Percentiles rank a stretch among this genome's conserved stretches.
phyloP scores from a whole-genome alignment of 2,797 vertebrate species.

The Hemibagrus guttatus region DNA sequence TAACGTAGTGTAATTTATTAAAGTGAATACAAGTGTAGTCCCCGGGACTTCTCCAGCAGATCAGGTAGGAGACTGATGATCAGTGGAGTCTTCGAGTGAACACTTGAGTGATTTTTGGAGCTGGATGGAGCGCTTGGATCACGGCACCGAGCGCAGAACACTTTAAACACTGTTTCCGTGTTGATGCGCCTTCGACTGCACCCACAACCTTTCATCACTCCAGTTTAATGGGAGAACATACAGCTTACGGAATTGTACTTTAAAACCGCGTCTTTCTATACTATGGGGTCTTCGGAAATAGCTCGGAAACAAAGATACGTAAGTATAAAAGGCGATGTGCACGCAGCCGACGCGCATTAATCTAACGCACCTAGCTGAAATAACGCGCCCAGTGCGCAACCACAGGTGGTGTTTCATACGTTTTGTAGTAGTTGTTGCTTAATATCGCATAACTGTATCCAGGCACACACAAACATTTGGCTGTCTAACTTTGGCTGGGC shows the following conservation, averaged over 20 bases:
- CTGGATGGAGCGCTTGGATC: background rate
- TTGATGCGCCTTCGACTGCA: background rate
- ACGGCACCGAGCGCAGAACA: background rate
- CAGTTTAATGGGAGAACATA: background rate
- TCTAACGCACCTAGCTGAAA: background rate
- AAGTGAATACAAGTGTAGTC: background rate
- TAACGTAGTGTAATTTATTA: background rate
- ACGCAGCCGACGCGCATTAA: background rate
- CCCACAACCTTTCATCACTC: background rate
- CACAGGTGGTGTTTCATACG: background rate
- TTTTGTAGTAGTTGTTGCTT: background rate
- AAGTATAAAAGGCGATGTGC: background rate
- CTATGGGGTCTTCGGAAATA: slow-evolving; percentile 40
- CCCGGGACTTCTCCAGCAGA: background rate
- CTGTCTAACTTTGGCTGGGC: background rate
- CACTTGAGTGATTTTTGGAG: background rate
- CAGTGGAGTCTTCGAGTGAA: background rate
- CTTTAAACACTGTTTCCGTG: background rate
- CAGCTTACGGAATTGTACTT: background rate
- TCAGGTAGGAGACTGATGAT: background rate
- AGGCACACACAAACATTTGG: background rate
- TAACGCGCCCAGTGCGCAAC: background rate
- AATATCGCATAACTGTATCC: background rate
- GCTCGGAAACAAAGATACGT: slow-evolving; percentile 36
- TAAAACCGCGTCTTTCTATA: background rate